Evolutionary conservation across 2,113 vertebrate genomes (phyloP).

Genomic region (Oreochromis niloticus): DNA sequence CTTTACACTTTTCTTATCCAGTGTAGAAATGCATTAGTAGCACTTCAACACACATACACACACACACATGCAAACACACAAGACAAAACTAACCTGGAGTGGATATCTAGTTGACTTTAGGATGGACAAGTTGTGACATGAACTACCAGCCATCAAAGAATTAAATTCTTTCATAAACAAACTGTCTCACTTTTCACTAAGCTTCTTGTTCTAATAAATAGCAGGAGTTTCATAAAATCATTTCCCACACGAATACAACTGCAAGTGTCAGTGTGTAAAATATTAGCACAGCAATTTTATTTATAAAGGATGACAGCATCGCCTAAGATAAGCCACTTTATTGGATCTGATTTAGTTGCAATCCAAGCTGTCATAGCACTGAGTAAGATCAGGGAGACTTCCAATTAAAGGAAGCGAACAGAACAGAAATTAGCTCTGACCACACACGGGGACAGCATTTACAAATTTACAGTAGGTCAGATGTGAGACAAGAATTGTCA

Average conservation of each 20-base stretch:
- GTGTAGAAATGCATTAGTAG: conserved; percentile 8
- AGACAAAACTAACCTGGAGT: neutral
- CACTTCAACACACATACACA: neutral
- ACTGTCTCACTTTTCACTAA: neutral
- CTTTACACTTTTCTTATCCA: neutral
- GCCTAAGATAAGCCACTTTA: neutral
- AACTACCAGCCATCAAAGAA: conserved; percentile 26
- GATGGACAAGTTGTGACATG: conserved; percentile 9
- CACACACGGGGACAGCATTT: neutral
- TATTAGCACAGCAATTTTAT: neutral
- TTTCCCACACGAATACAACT: neutral
- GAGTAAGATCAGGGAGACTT: neutral
- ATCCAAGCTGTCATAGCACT: neutral
- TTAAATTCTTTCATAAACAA: conserved; percentile 49
- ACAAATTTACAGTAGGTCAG: neutral
- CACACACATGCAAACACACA: neutral
- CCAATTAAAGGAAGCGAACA: conserved; percentile 13
- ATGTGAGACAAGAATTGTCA: neutral
- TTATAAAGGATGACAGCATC: neutral
- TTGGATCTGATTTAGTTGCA: neutral
- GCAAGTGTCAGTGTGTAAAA: neutral
- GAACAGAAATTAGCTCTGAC: neutral
- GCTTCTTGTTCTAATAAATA: neutral
- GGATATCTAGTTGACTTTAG: conserved; percentile 3
- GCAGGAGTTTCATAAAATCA: neutral